A percentile compares a stretch with the other conserved stretches of the same genome.
These are phyloP conservation scores for Orgyia antiqua DNA, from an alignment of 2,888 invertebrate species.

Conservation along the genomic window DNA sequence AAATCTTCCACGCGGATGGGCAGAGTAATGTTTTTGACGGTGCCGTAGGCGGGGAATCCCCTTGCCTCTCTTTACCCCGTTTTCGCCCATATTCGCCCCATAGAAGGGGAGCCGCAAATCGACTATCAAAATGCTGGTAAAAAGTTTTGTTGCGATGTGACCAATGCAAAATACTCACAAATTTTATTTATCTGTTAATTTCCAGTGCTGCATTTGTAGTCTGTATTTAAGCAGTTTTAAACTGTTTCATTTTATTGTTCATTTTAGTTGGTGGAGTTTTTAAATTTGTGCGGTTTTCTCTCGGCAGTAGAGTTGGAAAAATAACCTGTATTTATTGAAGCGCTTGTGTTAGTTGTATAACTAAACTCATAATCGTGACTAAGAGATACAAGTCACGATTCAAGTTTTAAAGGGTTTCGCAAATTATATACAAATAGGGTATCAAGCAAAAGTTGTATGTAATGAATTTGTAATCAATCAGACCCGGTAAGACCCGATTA, in stretches of 20 bases:
- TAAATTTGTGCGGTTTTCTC: not conserved
- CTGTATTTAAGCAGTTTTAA: conserved; percentile 3
- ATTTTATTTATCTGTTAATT: conserved; percentile 32
- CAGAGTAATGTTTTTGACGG: conserved; percentile 78
- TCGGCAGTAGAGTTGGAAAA: not conserved
- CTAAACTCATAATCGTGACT: too few relatives aligned
- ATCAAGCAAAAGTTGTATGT: too few relatives aligned
- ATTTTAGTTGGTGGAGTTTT: conserved; percentile 5
- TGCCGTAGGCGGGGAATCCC: conserved; percentile 48
- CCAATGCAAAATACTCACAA: conserved; percentile 11
- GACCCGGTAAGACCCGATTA: too few relatives aligned
- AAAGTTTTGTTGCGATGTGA: conserved; percentile 54
- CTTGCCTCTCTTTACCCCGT: conserved; percentile 20
- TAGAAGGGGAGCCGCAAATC: conserved; percentile 62
- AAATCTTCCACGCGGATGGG: conserved; percentile 77
- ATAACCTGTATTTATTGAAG: not conserved
- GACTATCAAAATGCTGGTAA: conserved; percentile 74
- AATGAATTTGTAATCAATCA: too few relatives aligned
- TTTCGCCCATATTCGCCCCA: conserved; percentile 12
- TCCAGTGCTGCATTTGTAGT: conserved; percentile 18
- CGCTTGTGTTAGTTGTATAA: too few relatives aligned
- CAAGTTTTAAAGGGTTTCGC: too few relatives aligned
- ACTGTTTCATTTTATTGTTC: conserved; percentile 26
- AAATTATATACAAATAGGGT: too few relatives aligned
- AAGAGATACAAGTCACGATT: too few relatives aligned